Conservation (phyloP, 1,140 invertebrate genomes). For the Cotesia typhae region DNA sequence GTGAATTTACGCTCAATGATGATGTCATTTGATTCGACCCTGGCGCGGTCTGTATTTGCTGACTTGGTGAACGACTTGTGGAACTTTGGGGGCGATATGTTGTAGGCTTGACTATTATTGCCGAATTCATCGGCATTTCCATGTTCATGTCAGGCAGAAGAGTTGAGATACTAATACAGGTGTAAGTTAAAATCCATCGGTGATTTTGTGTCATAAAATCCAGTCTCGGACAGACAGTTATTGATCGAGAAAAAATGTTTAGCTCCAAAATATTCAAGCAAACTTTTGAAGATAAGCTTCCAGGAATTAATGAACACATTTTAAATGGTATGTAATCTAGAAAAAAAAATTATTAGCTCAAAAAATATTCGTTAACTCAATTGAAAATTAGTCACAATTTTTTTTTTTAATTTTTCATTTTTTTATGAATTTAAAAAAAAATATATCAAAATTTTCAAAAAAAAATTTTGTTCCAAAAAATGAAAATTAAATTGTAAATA, state of each 20-base stretch:
- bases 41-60: too few relatives aligned
- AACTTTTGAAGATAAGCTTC: constrained; percentile 52
- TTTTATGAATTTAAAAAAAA: too few relatives aligned
- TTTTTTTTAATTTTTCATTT: too few relatives aligned
- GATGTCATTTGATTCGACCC: too few relatives aligned
- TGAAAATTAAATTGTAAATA: too few relatives aligned
- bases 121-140: background rate
- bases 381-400: too few relatives aligned
- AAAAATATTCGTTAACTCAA: too few relatives aligned
- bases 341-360: constrained; percentile 15
- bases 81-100: background rate
- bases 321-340: constrained; percentile 48
- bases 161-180: constrained; percentile 48
- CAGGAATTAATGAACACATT: constrained; percentile 50
- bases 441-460: too few relatives aligned
- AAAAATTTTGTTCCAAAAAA: too few relatives aligned
- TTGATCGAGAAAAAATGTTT: constrained; percentile 47
- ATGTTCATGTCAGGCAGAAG: constrained; percentile 25
- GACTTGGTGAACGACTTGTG: background rate
- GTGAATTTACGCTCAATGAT: too few relatives aligned
- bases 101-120: background rate
- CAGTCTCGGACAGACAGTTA: constrained; percentile 47
- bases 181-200: constrained; percentile 52
- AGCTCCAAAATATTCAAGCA: constrained; percentile 52
- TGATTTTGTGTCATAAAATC: constrained; percentile 47